Conservation (phyloP, 2,888 invertebrate genomes). For the Metellina segmentata region DNA sequence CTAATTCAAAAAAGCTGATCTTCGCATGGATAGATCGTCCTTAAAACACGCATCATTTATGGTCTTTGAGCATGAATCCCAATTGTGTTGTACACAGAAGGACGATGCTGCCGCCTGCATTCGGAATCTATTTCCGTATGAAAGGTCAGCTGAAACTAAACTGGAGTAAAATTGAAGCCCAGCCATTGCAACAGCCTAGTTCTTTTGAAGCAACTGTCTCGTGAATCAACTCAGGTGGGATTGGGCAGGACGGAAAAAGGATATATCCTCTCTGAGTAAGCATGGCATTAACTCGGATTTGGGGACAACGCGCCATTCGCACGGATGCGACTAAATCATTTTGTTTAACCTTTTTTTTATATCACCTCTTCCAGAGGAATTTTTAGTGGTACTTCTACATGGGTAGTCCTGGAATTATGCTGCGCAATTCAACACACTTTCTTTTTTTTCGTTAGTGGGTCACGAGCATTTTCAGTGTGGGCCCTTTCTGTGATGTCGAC, state of each 20-base stretch:
- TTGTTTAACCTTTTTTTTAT: conserved; percentile 15
- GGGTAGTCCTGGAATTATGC: not conserved
- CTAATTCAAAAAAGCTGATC: not conserved
- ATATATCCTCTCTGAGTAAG: conserved; percentile 26
- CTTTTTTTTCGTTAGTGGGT: not conserved
- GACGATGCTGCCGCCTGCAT: conserved; percentile 7
- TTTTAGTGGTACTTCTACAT: not conserved
- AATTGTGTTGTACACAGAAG: conserved; percentile 9
- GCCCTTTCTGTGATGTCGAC: too few species aligned
- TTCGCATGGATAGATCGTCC: not conserved
- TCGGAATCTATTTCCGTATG: conserved; percentile 39
- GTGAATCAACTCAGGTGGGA: conserved; percentile 62
- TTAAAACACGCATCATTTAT: conserved; percentile 15
- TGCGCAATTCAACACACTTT: conserved; percentile 1
- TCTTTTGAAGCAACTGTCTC: conserved; percentile 63
- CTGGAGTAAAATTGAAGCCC: conserved; percentile 67
- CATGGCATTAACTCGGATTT: conserved; percentile 52
- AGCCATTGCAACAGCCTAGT: conserved; percentile 59
- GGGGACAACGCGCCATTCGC: conserved; percentile 57
- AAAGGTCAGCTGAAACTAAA: conserved; percentile 60
- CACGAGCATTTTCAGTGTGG: not conserved
- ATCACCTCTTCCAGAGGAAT: conserved; percentile 20
- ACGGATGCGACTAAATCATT: conserved; percentile 69
- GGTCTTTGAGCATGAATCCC: not conserved
- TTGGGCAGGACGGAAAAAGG: conserved; percentile 46